These are phyloP conservation scores for Diaprepes abbreviatus DNA, from an alignment of 2,888 invertebrate species.

Conservation along the genomic window DNA sequence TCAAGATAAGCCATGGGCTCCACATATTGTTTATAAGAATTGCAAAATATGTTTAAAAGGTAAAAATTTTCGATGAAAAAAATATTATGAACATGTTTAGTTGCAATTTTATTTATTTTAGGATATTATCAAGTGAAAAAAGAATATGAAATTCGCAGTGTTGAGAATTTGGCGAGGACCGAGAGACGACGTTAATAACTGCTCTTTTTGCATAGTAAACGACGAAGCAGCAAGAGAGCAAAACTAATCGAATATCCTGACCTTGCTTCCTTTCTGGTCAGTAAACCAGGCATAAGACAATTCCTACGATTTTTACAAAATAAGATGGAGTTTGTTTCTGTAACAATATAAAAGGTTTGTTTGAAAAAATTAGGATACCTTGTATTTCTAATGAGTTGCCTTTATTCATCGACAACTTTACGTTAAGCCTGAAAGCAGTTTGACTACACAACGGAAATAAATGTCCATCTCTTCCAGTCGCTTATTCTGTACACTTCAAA, in stretches of 20 bases:
- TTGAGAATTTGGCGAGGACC: slow-evolving; percentile 14
- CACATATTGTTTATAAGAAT: slow-evolving; percentile 52
- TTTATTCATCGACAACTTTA: slow-evolving; percentile 49
- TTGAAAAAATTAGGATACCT: slow-evolving; percentile 48
- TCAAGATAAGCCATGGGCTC: slow-evolving; percentile 53
- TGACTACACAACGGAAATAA: slow-evolving; percentile 54
- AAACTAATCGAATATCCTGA: too few species aligned
- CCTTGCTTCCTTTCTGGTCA: too few species aligned
- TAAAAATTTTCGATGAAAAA: slow-evolving; percentile 12
- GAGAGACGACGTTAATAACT: slow-evolving; percentile 1
- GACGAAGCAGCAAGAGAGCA: too few species aligned
- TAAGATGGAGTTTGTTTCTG: slow-evolving; percentile 52
- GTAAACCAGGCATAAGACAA: slow-evolving; percentile 45
- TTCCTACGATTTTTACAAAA: slow-evolving; percentile 47
- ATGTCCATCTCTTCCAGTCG: slow-evolving; percentile 57
- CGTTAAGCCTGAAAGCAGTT: slow-evolving; percentile 49
- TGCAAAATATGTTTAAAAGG: slow-evolving; percentile 37
- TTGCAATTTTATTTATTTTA: slow-evolving; percentile 3
- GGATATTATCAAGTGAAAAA: too few species aligned
- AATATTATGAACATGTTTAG: not conserved
- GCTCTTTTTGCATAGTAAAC: slow-evolving; percentile 10
- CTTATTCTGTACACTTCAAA: slow-evolving; percentile 57
- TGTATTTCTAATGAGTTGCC: slow-evolving; percentile 48
- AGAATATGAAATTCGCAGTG: slow-evolving; percentile 15
- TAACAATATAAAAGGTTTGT: slow-evolving; percentile 50